These are phyloP conservation scores for Amblyornis subalaris DNA, from an alignment of 2,113 vertebrate genomes.

Conservation along the genomic window DNA sequence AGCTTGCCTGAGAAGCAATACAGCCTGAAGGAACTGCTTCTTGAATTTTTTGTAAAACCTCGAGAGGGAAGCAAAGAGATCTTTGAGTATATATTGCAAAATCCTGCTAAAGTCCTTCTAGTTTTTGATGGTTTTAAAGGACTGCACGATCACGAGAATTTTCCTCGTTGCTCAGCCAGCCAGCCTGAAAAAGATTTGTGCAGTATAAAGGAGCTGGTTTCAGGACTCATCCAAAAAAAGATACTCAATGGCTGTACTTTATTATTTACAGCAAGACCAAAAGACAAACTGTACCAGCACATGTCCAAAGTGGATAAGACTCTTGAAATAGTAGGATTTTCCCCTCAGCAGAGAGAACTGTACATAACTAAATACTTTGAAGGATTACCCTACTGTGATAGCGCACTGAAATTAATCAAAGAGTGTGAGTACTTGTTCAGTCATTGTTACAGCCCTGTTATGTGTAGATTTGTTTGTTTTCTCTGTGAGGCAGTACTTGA, in stretches of 20 bases:
- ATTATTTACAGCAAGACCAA: conserved; percentile 79
- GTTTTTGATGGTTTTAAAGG: conserved; percentile 89
- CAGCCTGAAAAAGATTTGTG: conserved; percentile 28
- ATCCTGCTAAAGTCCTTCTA: conserved; percentile 80
- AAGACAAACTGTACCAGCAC: conserved; percentile 75
- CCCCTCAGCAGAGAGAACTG: conserved; percentile 66
- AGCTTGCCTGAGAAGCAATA: conserved; percentile 52
- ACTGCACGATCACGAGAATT: conserved; percentile 74
- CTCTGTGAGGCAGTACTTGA: conserved; percentile 66
- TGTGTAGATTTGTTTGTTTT: conserved; percentile 81
- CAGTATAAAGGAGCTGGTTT: conserved; percentile 77
- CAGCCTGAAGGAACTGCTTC: conserved; percentile 79
- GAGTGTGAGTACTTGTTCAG: conserved; percentile 71
- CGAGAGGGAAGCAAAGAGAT: conserved; percentile 61
- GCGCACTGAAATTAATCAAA: conserved; percentile 64
- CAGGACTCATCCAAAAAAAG: conserved; percentile 81
- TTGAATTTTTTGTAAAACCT: conserved; percentile 61
- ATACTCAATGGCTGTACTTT: conserved; percentile 84
- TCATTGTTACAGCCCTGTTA: conserved; percentile 79
- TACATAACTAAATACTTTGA: conserved; percentile 79
- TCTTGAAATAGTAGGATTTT: conserved; percentile 83
- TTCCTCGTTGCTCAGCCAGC: conserved; percentile 47
- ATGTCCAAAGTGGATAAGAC: conserved; percentile 78
- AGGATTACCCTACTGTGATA: not conserved
- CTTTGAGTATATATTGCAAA: conserved; percentile 73